Evolutionary conservation across 2,797 vertebrate genomes (phyloP), one percentile per base, ranked within the genome.

Genomic region (Setipinna tenuifilis): DNA sequence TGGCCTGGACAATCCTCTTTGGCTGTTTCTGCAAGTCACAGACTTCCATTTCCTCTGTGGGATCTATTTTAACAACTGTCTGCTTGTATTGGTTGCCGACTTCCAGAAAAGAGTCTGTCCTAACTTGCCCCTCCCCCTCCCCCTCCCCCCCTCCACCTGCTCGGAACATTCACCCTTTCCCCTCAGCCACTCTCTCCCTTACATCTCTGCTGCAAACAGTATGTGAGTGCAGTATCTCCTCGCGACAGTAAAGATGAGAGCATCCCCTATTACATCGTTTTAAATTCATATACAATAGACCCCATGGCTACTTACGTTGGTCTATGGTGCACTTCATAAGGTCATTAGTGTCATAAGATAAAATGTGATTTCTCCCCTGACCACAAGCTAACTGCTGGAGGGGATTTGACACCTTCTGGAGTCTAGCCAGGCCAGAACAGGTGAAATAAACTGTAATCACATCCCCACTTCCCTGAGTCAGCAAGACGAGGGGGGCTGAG

Each of bases 401-500:
- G 14, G 12, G 28, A 75, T 41, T 28, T 75, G 68, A 75, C 68
- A 75, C 68, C 68, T 75, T 7, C 68, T 75, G 68, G 68, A 75
- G 19, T 28, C 3, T 0, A 4, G 68, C 68, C 68, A 75, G 68
- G 12, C 12, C 16, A 35, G 28, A 75, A 17, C 68, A 75, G 68
- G 68, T 75, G 68, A 75, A 75, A 75, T 75, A 75, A 75, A 75
- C 68, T 75, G 68, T 75, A 75, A 75, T 75, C 68, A 75, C 68
- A 75, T 75, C 68, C 68, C 25, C 16, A 19, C 68, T 31, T 75
- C 28, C 68, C 68, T 75, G 68, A 75, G 68, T 75, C 68, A 75
- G 68, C 68, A 75, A 16, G 19, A n/a, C 7, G 35, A 54, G 62
- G 25, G 23, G 6, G 23, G 23, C n/a, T 25, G 62, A 12, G 9